A percentile compares a stretch with the other conserved stretches of the same genome.
These are phyloP conservation scores for Cotesia congregata DNA, from an alignment of 2,888 invertebrate species.

Conservation along the genomic window DNA sequence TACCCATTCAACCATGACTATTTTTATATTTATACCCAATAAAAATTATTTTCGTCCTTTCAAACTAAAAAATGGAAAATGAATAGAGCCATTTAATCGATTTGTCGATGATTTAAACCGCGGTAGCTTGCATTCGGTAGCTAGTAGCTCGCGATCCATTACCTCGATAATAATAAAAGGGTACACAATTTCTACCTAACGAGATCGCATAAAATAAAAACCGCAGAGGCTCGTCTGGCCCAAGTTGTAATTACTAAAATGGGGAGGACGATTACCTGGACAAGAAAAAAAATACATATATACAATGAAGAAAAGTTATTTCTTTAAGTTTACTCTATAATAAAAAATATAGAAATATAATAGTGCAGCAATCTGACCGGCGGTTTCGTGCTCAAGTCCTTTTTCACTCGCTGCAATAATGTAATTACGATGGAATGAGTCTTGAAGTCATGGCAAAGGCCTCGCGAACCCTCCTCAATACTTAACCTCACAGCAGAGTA, in stretches of 20 bases:
- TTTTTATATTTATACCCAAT: background rate
- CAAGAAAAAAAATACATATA: background rate
- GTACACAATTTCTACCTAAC: constrained; percentile 45
- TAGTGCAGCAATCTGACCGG: constrained; percentile 8
- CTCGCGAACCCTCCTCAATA: background rate
- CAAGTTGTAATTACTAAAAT: constrained; percentile 50
- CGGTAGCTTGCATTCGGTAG: background rate
- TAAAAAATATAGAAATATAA: background rate
- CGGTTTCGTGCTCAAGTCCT: constrained; percentile 47
- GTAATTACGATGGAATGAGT: constrained; percentile 50
- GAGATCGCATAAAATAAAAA: constrained; percentile 47
- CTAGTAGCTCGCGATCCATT: constrained; percentile 30
- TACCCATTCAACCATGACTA: background rate
- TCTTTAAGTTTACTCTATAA: background rate
- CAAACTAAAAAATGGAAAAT: no score
- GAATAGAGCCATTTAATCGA: no score
- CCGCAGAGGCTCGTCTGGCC: constrained; percentile 33
- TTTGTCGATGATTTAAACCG: constrained; percentile 14
- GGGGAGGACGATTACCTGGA: constrained; percentile 47
- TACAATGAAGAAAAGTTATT: background rate
- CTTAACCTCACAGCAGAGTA: background rate
- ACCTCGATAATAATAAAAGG: constrained; percentile 29
- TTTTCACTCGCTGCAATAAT: constrained; percentile 45
- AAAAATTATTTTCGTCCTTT: background rate
- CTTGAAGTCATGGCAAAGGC: constrained; percentile 22